Evolutionary conservation across 2,888 invertebrate genomes (phyloP).

Genomic region (Acronicta alni): DNA sequence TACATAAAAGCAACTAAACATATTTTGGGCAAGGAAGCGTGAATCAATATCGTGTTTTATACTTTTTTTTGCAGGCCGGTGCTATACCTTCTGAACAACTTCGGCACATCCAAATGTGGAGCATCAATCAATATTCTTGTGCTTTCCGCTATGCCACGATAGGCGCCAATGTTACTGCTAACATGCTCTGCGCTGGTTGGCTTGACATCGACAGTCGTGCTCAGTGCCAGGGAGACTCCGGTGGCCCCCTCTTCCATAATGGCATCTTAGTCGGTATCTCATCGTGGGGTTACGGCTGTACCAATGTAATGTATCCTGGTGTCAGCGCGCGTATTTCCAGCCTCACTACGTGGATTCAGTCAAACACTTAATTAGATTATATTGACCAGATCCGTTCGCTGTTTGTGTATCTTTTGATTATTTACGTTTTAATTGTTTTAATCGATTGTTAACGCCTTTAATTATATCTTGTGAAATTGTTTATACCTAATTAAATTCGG

Average conservation of each 20-base stretch:
- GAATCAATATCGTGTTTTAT: no score
- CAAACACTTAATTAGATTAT: conserved; percentile 47
- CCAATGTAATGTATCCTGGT: conserved; percentile 57
- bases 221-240: conserved; percentile 71
- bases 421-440: no score
- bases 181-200: conserved; percentile 74
- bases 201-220: conserved; percentile 66
- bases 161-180: conserved; percentile 59
- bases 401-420: no score
- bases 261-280: conserved; percentile 60
- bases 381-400: not conserved
- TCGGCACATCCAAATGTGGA: conserved; percentile 65
- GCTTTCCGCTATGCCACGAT: conserved; percentile 36
- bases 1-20: no score
- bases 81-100: conserved; percentile 54
- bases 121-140: conserved; percentile 62
- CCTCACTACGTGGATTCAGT: conserved; percentile 64
- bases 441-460: no score
- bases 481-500: no score
- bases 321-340: conserved; percentile 67
- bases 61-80: conserved; percentile 15
- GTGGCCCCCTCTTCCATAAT: conserved; percentile 70
- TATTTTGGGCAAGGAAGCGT: no score
- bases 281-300: conserved; percentile 65
- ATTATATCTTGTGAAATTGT: no score